Evolutionary conservation across 30 jellyfish, hydroid and myxozoan genomes (phyloP).

Genomic region (Turritopsis dohrnii): DNA sequence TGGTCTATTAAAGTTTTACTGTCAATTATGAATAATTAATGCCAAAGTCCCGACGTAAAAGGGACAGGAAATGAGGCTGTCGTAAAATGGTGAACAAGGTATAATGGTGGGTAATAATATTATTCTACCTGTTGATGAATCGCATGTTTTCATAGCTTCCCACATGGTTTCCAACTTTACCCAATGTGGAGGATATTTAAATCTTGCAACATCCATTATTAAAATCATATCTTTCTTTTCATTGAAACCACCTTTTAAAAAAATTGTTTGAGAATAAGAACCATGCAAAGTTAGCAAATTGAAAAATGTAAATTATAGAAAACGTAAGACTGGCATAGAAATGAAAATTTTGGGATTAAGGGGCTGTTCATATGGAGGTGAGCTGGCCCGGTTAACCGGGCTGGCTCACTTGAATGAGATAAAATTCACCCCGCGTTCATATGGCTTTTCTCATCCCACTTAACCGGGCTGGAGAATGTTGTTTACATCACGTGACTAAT

Average conservation of each 20-base stretch:
- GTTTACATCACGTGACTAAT: too few relatives aligned
- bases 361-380: neutral
- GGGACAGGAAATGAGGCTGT: too few relatives aligned
- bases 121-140: slow-evolving; percentile 58
- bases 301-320: neutral
- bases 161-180: slow-evolving; percentile 50
- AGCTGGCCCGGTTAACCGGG: too few relatives aligned
- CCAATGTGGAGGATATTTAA: slow-evolving; percentile 93
- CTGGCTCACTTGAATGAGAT: too few relatives aligned
- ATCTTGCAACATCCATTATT: slow-evolving; percentile 72
- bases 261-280: neutral
- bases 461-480: too few relatives aligned
- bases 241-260: slow-evolving; percentile 68
- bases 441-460: too few relatives aligned
- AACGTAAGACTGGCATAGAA: neutral
- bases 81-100: neutral
- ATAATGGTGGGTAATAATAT: neutral
- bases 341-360: too few relatives aligned
- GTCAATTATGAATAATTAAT: too few relatives aligned
- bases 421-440: too few relatives aligned
- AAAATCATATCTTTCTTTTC: slow-evolving; percentile 63
- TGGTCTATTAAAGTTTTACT: too few relatives aligned
- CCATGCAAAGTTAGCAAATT: too few relatives aligned
- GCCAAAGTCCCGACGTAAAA: too few relatives aligned
- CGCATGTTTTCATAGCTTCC: slow-evolving; percentile 63